Conservation (phyloP, 2,888 invertebrate genomes). For the Ernsta delagoae region DNA sequence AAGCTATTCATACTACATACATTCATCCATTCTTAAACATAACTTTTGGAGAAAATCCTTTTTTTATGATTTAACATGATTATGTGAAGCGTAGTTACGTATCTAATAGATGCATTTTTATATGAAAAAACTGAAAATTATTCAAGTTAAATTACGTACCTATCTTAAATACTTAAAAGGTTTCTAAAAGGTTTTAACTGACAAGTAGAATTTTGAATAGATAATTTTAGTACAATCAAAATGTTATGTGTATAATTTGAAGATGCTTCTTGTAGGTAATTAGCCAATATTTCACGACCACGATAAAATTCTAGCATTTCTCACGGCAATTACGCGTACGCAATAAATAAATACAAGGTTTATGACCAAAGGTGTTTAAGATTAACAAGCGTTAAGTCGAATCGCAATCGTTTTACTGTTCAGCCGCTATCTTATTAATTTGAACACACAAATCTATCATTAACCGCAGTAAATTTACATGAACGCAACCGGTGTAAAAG, state of each 20-base stretch:
- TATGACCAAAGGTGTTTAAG: constrained; percentile 10
- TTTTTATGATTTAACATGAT: too few relatives aligned
- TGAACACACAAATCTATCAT: constrained; percentile 11
- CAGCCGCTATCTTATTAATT: constrained; percentile 2
- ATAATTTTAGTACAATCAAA: background rate
- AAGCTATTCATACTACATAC: constrained; percentile 17
- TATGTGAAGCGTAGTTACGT: too few relatives aligned
- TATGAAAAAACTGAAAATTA: too few relatives aligned
- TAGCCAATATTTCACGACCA: constrained; percentile 12
- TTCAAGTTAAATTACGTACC: too few relatives aligned
- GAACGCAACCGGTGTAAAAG: background rate
- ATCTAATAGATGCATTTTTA: too few relatives aligned
- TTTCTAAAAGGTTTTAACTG: too few relatives aligned
- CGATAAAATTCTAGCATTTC: constrained; percentile 16
- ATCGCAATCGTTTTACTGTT: constrained; percentile 19
- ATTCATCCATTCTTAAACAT: too few relatives aligned
- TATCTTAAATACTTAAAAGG: too few relatives aligned
- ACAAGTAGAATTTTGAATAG: too few relatives aligned
- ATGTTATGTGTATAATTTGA: background rate
- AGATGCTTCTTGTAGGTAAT: constrained; percentile 2
- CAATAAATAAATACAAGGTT: constrained; percentile 28
- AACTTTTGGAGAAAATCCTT: too few relatives aligned
- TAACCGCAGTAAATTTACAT: constrained; percentile 5
- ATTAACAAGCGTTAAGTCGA: constrained; percentile 17
- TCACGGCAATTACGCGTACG: constrained; percentile 21